phyloP scores from a whole-genome alignment of 1,140 invertebrate species.

The Ptiloglossa arizonensis region DNA sequence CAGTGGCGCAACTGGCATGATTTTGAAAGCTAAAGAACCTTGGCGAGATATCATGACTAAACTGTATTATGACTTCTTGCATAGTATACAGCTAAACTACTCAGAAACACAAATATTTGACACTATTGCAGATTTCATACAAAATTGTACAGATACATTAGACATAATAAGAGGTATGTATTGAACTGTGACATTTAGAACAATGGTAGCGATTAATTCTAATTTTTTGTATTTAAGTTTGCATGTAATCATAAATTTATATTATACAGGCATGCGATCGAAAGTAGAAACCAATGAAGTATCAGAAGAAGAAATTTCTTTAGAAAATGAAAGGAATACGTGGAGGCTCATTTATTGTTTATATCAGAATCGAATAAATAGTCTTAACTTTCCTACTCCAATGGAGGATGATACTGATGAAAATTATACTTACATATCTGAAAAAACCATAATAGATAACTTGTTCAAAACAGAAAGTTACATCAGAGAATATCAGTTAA shows the following conservation, averaged over 20 bases:
- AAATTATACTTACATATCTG: conserved; percentile 75
- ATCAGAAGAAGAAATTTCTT: conserved; percentile 74
- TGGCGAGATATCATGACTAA: conserved; percentile 81
- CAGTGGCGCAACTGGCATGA: conserved; percentile 77
- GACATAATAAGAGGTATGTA: conserved; percentile 79
- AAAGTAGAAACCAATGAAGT: conserved; percentile 82
- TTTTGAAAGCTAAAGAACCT: conserved; percentile 79
- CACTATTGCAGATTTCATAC: conserved; percentile 83
- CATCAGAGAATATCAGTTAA: conserved; percentile 90
- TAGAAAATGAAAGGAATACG: conserved; percentile 92
- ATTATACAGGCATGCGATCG: conserved; percentile 81
- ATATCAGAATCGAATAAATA: conserved; percentile 88
- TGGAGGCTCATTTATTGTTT: conserved; percentile 92
- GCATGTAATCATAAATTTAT: conserved; percentile 55
- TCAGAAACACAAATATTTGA: conserved; percentile 83
- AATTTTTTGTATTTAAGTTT: not conserved
- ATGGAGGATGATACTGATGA: conserved; percentile 81
- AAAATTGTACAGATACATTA: conserved; percentile 82
- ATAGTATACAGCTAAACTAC: conserved; percentile 82
- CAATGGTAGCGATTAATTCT: not conserved
- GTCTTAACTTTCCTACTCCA: conserved; percentile 66
- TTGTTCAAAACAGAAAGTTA: conserved; percentile 86
- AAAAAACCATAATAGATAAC: conserved; percentile 85
- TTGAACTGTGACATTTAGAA: conserved; percentile 20
- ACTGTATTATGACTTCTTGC: conserved; percentile 84